Evolutionary conservation across 2,113 vertebrate species (phyloP), one percentile per base, ranked within the genome.

Genomic region (Notothenia rossii): DNA sequence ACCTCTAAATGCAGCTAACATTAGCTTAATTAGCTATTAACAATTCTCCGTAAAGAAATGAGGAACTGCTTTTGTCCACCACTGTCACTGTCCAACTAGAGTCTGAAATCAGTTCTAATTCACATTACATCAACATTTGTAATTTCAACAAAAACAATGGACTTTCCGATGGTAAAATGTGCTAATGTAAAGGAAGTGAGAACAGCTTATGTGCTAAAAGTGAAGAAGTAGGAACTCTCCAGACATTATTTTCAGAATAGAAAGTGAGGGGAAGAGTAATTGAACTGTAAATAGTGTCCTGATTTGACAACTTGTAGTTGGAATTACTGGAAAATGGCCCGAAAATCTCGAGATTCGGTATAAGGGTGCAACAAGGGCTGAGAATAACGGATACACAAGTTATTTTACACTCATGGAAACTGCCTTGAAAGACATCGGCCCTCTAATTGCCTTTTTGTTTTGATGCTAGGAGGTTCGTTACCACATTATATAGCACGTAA

Each of bases 401-500:
- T 29, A 29, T 29, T 29, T 29, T 29, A 40, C 36, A 40, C 36
- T 40, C 36, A 40, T 40, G 36, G 36, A 40, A 40, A 40, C 36
- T 7, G 36, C 36, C 36, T 5, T 40, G 1, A 7, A 40, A 6
- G 7, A 40, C 36, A 40, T 40, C 7, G 7, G 36, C 36, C 7
- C 36, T 40, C 36, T 7, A 40, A 40, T 40, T 40, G 36, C 36
- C 36, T 40, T 40, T 29, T 40, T 40, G 51, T 73, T 73, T 65
- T 29, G 9, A 56, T 45, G 7, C 56, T 15, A 2, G 36, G 51
- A 61, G 45, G 64, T 3, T 48, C 69, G 48, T 15, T 46, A 43
- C 12, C 17, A 13, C 13, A 49, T 85, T 53, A 53, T 58, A 77
- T 45, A 69, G n/a, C 25, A 78, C 43, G 17, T 29, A 54, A 61